Evolutionary conservation across 2,113 vertebrate genomes (phyloP), one percentile per base, ranked within the genome.

Genomic region (Bos indicus): DNA sequence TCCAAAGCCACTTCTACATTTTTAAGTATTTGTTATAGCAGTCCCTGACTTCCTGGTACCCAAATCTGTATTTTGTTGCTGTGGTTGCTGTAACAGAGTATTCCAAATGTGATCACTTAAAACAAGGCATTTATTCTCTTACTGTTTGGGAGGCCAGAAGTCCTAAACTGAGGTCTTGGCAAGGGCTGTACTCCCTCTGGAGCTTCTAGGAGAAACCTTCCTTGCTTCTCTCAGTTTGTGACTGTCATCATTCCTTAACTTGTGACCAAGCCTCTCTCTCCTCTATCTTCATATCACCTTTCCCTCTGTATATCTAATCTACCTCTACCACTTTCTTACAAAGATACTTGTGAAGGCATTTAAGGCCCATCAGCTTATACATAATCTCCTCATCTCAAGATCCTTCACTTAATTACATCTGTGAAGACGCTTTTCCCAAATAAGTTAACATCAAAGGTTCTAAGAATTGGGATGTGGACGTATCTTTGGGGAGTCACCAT

Each of bases 301-400:
- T 90, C 59, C 40, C 56, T 95, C 51, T 95, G n/a, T 82, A 6
- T 90, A 60, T 96, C 46, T 85, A 94, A 96, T 74, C 84, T 90
- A 96, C 88, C 87, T 96, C 88, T 96, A 3, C 82, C 23, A 92
- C 43, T 62, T 16, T 93, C 43, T 85, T 90, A 48, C 13, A 82
- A 90, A 82, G 80, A 96, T 25, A 56, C 48, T 85, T 82, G 11
- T 48, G 33, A 36, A 57, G 80, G 12, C 59, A 71, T 62, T 92
- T 74, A 86, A 46, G 54, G 11, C 9, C 30, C 48, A 56, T 40
- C 5, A 15, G 60, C 80, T 94, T 86, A 86, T 62, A 10, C 81
- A 62, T 92, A 82, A 92, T 74, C 30, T 57, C 57, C 33, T 90
- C 11, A 95, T 82, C 26, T 91, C 80, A 77, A 56, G 11, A 95